A percentile compares a stretch with the other conserved stretches of the same genome.
Conservation (phyloP, 1,140 invertebrate genomes). For the Drosophila kohkoa region DNA sequence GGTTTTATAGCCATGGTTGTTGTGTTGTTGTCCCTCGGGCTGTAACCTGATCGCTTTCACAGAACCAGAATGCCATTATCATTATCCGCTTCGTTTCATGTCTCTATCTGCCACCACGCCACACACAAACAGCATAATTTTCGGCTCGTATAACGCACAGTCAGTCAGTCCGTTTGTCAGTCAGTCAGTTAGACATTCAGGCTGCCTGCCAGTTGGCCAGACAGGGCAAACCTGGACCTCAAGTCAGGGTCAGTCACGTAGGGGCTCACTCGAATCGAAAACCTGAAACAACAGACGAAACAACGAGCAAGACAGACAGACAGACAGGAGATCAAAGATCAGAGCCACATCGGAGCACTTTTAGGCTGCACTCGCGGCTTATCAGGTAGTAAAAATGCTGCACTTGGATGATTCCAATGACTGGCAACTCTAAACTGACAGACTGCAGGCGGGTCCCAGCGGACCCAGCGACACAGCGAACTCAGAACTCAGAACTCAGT, state of each 20-base stretch:
- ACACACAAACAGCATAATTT: constrained; percentile 62
- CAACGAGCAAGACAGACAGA: constrained; percentile 25
- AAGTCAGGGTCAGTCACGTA: constrained; percentile 64
- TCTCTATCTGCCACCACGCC: constrained; percentile 70
- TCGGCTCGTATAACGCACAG: constrained; percentile 70
- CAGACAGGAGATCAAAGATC: constrained; percentile 44
- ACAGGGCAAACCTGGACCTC: not conserved
- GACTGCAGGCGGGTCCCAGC: not conserved
- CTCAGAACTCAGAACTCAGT: constrained; percentile 7
- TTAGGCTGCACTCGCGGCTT: constrained; percentile 50
- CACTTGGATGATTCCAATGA: constrained; percentile 68
- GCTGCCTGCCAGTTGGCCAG: constrained; percentile 16
- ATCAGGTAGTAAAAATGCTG: constrained; percentile 78
- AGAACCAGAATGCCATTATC: constrained; percentile 78
- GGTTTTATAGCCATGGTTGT: constrained; percentile 38
- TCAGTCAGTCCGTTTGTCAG: constrained; percentile 26
- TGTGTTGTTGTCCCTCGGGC: constrained; percentile 35
- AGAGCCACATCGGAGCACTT: constrained; percentile 51
- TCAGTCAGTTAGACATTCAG: not conserved
- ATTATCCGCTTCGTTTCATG: constrained; percentile 78
- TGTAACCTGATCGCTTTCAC: constrained; percentile 74
- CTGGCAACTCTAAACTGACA: constrained; percentile 3
- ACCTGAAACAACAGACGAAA: constrained; percentile 30
- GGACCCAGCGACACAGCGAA: not conserved
- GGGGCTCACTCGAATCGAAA: constrained; percentile 12